A percentile compares a stretch with the other conserved stretches of the same genome.
Conservation (phyloP, 2,888 invertebrate genomes). For the Cylloceria caligata region DNA sequence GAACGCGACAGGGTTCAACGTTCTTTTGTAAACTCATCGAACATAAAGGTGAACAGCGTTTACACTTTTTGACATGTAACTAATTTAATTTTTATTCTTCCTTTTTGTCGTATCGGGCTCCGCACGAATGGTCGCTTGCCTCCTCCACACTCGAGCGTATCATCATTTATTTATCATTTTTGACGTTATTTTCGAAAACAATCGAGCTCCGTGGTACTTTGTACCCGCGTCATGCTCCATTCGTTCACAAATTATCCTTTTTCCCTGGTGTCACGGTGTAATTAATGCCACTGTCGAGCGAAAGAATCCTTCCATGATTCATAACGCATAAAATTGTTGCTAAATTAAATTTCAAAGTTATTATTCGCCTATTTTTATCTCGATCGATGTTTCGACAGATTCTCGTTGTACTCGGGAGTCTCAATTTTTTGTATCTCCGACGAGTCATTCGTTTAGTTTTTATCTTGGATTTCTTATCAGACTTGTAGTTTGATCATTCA, state of each 20-base stretch:
- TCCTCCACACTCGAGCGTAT: neutral
- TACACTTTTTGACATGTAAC: constrained; percentile 67
- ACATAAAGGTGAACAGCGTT: constrained; percentile 63
- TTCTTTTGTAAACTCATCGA: constrained; percentile 28
- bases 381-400: neutral
- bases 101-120: neutral
- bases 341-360: neutral
- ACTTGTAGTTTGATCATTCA: neutral
- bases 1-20: constrained; percentile 35
- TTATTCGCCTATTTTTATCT: neutral
- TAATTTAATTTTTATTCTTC: constrained; percentile 32
- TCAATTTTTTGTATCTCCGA: neutral
- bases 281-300: constrained; percentile 40
- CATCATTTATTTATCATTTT: constrained; percentile 9
- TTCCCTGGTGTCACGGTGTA: constrained; percentile 50
- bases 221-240: constrained; percentile 29
- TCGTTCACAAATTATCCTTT: constrained; percentile 53
- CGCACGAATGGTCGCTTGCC: neutral
- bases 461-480: constrained; percentile 5
- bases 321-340: constrained; percentile 11
- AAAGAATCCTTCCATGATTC: constrained; percentile 42
- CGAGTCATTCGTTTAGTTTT: neutral
- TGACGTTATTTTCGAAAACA: neutral
- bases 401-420: neutral
- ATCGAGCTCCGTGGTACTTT: neutral